phyloP scores from a whole-genome alignment of 2,888 invertebrate genomes.

The Chalcosyrphus nemorum region DNA sequence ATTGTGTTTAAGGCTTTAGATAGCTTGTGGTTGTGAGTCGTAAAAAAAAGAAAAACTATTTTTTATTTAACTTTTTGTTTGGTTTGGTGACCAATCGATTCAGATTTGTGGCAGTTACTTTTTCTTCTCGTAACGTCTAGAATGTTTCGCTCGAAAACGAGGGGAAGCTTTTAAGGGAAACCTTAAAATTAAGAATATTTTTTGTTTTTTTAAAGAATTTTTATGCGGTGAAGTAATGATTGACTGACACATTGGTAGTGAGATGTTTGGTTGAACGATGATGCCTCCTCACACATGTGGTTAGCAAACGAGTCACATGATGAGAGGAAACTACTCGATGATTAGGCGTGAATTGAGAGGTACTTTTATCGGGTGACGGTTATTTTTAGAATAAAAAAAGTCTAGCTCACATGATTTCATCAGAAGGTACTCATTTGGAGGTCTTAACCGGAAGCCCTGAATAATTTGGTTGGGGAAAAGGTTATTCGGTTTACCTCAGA shows the following conservation, averaged over 20 bases:
- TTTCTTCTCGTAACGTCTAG: neutral
- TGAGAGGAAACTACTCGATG: neutral
- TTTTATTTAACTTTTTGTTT: neutral
- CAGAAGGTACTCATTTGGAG: neutral
- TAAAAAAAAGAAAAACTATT: neutral
- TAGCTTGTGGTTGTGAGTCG: slow-evolving; percentile 30
- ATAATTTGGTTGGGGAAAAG: too few species aligned
- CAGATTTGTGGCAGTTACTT: slow-evolving; percentile 17
- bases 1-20: slow-evolving; percentile 6
- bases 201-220: neutral
- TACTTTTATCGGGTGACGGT: neutral
- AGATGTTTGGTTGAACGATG: neutral
- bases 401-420: neutral
- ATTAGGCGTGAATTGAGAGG: neutral
- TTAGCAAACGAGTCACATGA: slow-evolving; percentile 24
- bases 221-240: slow-evolving; percentile 12
- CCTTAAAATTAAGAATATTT: slow-evolving; percentile 14
- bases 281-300: slow-evolving; percentile 6
- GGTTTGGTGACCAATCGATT: slow-evolving; percentile 36
- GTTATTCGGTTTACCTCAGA: too few species aligned
- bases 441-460: neutral
- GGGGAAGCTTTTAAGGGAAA: neutral
- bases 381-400: neutral
- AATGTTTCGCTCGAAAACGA: neutral
- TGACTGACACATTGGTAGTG: slow-evolving; percentile 9